Base-by-base conservation (phyloP, 2,797 vertebrate species). In the Oophaga sylvatica region DNA sequence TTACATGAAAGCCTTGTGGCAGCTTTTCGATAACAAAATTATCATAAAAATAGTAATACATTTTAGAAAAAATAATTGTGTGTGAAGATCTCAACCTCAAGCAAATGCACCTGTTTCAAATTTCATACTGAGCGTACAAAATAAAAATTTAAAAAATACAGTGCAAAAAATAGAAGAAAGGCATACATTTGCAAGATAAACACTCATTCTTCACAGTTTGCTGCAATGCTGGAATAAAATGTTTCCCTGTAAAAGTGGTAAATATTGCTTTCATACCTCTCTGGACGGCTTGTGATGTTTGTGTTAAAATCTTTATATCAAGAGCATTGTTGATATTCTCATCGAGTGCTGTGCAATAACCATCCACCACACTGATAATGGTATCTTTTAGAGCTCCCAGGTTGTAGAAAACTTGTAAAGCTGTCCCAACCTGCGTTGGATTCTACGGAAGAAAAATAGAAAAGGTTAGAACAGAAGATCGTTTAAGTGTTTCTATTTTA, bases 391-490 rank as follows among this genome's bases (percentile, higher is more conserved):
- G 93, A 91, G 93, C 97, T 81, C 97, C 97, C 80, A 99, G 96
- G 91, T 99, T 99, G 87, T 98, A 95, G 91, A 99, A 99, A 90
- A 99, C 97, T 93, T 99, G 98, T 90, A 99, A 96, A 56, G 98
- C 97, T 0, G 98, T 99, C 87, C 97, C 98, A 0, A 99, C 98
- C 93, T 99, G 98, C 80, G 97, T 97, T 22, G 97, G 98, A 92
- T 99, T 99, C 98, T 99, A 93, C 67, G 73, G 35, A 67, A 89
- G 88, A 82, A 87, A 83, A 59, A 85, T 62, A 86, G 57, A 68
- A n/a, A 76, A 77, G 48, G 35, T 81, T 53, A 81, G 35, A 81
- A 67, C 15, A 60, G 29, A 80, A 80, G 10, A 80, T 60, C 17
- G 15, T 9, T 41, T 12, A 35, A 35, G 20, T 81, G 60, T 81